Base-by-base conservation (phyloP, 2,113 vertebrate species). In the Ploceus nigricollis region DNA sequence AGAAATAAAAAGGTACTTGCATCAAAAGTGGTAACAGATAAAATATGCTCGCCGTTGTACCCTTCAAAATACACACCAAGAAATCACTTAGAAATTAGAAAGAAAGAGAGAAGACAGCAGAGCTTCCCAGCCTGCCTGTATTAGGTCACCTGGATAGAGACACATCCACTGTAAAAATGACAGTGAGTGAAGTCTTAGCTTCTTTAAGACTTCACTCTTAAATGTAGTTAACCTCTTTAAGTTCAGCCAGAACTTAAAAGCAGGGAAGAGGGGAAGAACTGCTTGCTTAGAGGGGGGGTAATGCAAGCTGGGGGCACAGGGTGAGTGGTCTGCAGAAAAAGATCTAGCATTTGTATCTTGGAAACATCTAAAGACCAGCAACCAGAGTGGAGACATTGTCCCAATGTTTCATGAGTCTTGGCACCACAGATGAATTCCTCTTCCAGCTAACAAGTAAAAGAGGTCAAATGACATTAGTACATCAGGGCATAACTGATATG, bases 231-330 rank as follows among this genome's bases (percentile, higher is more conserved):
- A 28, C 25, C 12, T 61, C 35, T 61, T 37, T 39, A 28, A 61
- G 37, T 61, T 53, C 20, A 31, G 10, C 16, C 2, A 1, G 13
- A 50, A 77, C 13, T 19, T 60, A 4, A 82, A 77, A 82, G 5
- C 13, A 64, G 28, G 9, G 10, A 2, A 68, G 40, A 39, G 28
- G 12, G 24, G 64, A 84, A 51, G 31, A 76, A 8, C 12, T 51
- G 5, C 35, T 71, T 40, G 6, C 27, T 71, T 48, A 72, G 37
- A 42, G 13, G 11, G 6, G 6, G 11, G 8, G 2, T 12, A 37
- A 24, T 19, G 31, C 7, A 68, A 64, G 6, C 0, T 37, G 15
- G 11, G 10, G 31, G 10, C 16, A 51, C 3, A 9, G 20, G 6
- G 12, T 58, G 16, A 68, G 13, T 4, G 13, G 11, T 48, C 16